phyloP scores from a whole-genome alignment of 2,888 invertebrate species.

The Pycnomerus fuliginosus region DNA sequence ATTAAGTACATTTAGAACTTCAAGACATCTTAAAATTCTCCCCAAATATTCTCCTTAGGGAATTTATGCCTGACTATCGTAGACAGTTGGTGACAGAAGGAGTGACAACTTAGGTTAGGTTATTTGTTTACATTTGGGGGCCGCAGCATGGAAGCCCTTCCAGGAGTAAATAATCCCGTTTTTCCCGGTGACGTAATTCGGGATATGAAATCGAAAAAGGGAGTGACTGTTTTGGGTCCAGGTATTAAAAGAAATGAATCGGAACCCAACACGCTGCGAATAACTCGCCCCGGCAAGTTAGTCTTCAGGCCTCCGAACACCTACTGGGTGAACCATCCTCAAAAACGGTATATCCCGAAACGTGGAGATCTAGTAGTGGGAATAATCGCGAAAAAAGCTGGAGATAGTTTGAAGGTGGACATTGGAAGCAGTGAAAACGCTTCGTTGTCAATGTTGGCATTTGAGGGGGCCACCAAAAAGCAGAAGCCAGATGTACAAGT shows the following conservation, averaged over 20 bases:
- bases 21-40: too few relatives aligned
- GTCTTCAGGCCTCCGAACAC: slow-evolving; percentile 70
- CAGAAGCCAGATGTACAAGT: slow-evolving; percentile 85
- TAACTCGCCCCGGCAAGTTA: slow-evolving; percentile 75
- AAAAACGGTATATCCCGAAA: slow-evolving; percentile 78
- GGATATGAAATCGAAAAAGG: slow-evolving; percentile 50
- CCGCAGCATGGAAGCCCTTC: too few relatives aligned
- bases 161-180: too few relatives aligned
- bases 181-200: slow-evolving; percentile 73
- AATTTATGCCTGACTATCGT: too few relatives aligned
- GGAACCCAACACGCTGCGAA: slow-evolving; percentile 59
- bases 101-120: too few relatives aligned
- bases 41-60: too few relatives aligned
- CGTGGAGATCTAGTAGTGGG: slow-evolving; percentile 87
- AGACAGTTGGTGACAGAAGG: too few relatives aligned
- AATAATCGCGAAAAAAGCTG: slow-evolving; percentile 75
- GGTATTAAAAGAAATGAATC: slow-evolving; percentile 73
- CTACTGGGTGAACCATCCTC: slow-evolving; percentile 83
- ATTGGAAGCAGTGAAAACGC: slow-evolving; percentile 85
- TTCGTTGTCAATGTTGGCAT: slow-evolving; percentile 80
- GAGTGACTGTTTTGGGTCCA: slow-evolving; percentile 72
- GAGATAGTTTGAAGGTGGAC: slow-evolving; percentile 85
- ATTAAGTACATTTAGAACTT: too few relatives aligned
- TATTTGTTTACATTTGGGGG: too few relatives aligned
- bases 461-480: slow-evolving; percentile 93